Base-by-base conservation (phyloP, 2,113 vertebrate genomes). In the Brachyistius frenatus region DNA sequence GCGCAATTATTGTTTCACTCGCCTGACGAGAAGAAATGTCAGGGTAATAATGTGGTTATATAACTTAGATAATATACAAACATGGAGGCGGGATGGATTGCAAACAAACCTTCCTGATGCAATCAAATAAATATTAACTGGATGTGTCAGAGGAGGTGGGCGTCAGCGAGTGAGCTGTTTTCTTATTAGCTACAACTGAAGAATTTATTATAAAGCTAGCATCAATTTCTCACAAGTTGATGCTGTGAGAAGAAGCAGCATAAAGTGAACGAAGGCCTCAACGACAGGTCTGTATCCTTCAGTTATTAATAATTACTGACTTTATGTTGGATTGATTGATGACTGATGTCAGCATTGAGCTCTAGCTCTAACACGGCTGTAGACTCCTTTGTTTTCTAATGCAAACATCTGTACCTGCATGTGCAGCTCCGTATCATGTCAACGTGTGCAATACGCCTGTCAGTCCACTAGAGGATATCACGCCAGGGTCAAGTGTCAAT, bases 21-120 rank as follows among this genome's bases (percentile, higher is more conserved):
- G 23, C 23, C 23, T 23, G 23, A 23, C 23, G 37, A 55, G 61
- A 53, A 75, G 55, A 81, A 84, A 87, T 84, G 77, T 71, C 81
- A 80, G 23, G 23, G 46, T 60, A 58, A 63, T 81, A 54, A 53
- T 78, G 65, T 65, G 23, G 49, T 84, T 84, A 66, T 53, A 66
- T 61, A 77, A 73, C 31, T 13, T 32, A 9, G 41, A 11, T 44
- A 23, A 23, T 23, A 23, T 23, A 44, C 32, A 62, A 67, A 37
- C 52, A 15, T 14, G 37, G 33, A 64, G 69, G 61, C 62, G 60
- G 56, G 55, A 37, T 35, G 4, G 46, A 64, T 14, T 7, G 44
- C 56, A 68, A 72, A 67, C 46, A 57, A 76, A 36, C 44, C 23
- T 57, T 73, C n/a, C 53, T 2, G 44, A 70, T 33, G 81, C 58